Base-by-base conservation (phyloP, 2,797 vertebrate genomes). In the Pogoniulus pusillus region DNA sequence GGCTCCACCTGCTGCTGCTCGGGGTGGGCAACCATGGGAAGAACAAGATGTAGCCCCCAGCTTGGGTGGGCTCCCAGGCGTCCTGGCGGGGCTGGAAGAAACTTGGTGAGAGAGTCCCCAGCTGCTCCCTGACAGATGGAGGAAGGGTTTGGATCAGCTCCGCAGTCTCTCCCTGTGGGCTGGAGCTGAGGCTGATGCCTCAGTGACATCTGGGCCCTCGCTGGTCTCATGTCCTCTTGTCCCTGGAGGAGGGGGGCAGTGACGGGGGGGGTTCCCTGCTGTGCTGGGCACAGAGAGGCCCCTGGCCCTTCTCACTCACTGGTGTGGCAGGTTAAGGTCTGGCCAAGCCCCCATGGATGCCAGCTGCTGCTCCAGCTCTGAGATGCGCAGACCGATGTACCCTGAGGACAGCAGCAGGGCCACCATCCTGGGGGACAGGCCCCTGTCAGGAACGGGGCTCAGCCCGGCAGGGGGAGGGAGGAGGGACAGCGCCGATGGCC, bases 311-410 rank as follows among this genome's bases (percentile, higher is more conserved):
- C 0, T 10, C 32, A 72, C 92, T 96, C 80, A 95, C 95, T 47
- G 82, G 7, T 66, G 88, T 5, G 71, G 54, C 18, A 57, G 9
- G 54, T 72, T 80, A 34, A 41, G 97, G 79, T 97, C 96, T 0
- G 98, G 97, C 91, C 97, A 94, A 3, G 98, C 98, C 32, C 97
- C 98, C 3, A 96, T 76, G 0, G 97, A 97, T 0, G 77, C 97
- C 94, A 99, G 95, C 96, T 98, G 98, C 85, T 98, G 97, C 87
- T 99, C 98, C 93, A 99, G 95, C 60, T 98, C 98, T 49, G 96
- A 90, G 1, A 99, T 98, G 41, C 98, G 98, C 72, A 98, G 95
- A 22, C 98, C 98, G 1, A 99, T 98, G 95, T 99, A 99, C n/a
- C 98, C 98, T 0, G 98, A 98, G 60, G 98, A 98, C 89, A 99